Base-by-base conservation (phyloP, 2,113 vertebrate genomes). In the Oreotrochilus melanogaster region DNA sequence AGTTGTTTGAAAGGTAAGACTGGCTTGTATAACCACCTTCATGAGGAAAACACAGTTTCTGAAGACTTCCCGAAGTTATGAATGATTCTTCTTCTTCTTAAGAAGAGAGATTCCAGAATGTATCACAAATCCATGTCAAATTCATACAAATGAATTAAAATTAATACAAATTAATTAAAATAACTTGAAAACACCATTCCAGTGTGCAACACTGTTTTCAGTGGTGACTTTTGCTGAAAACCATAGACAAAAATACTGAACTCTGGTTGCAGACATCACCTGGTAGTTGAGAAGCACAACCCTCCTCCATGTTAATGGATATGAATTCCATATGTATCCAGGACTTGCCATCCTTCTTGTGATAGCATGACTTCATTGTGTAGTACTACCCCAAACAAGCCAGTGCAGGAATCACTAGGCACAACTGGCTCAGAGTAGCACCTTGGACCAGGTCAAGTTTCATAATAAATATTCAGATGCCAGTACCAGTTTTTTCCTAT, bases 41-140 rank as follows among this genome's bases (percentile, higher is more conserved):
- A 60, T 74, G 64, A 37, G 39, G 39, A 39, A 8, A 79, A 2
- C 9, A 67, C 35, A 12, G 45, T 64, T 84, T 74, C 22, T 74
- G 22, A 48, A 37, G 10, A 60, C 22, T 0, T 0, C 19, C 23
- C 7, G 33, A 22, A 83, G 7, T 3, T 23, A 18, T 54, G 22
- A 84, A 74, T 27, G 14, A 43, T 53, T 58, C n/a, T n/a, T n/a
- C n/a, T n/a, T n/a, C n/a, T n/a, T n/a, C 58, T 53, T 79, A 56
- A 86, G 8, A 76, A 76, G 28, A 33, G 2, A 39, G 9, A 15
- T 30, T 21, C 4, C 15, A 72, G 42, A 47, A 35, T 28, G 21
- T 17, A 69, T 57, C 31, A 45, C 5, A 51, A 18, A 35, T 78
- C 35, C 24, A 42, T 25, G 17, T 39, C 39, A 39, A 39, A 39